A percentile compares a stretch with the other conserved stretches of the same genome.
Conservation (phyloP, 1,140 invertebrate species). For the Schlechtendalia chinensis region DNA sequence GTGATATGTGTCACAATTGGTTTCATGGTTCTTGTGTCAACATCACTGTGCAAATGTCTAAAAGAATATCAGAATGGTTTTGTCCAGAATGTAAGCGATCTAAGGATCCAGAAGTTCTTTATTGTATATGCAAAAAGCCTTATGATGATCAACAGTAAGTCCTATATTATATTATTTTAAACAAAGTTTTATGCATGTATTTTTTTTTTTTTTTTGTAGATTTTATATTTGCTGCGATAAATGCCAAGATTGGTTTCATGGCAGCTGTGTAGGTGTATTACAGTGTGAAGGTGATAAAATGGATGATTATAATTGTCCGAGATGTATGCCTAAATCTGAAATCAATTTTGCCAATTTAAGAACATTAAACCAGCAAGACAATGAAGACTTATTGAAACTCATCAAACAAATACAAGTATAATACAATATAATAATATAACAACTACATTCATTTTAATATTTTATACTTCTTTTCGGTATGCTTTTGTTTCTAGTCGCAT, state of each 20-base stretch:
- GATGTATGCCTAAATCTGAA: slow-evolving; percentile 84
- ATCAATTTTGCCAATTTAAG: slow-evolving; percentile 90
- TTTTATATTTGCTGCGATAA: slow-evolving; percentile 97
- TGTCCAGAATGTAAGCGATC: slow-evolving; percentile 84
- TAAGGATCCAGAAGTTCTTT: slow-evolving; percentile 85
- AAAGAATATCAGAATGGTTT: slow-evolving; percentile 84
- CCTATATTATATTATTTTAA: not conserved
- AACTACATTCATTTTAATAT: not conserved
- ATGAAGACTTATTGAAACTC: slow-evolving; percentile 77
- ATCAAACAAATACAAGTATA: slow-evolving; percentile 86
- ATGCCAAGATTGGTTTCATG: slow-evolving; percentile 99
- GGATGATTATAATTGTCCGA: slow-evolving; percentile 94
- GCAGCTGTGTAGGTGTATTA: slow-evolving; percentile 91
- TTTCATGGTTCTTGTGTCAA: slow-evolving; percentile 97
- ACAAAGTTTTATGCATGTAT: not conserved
- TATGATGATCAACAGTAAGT: slow-evolving; percentile 96
- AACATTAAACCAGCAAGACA: slow-evolving; percentile 76
- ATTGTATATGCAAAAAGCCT: slow-evolving; percentile 92
- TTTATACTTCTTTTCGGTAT: not conserved
- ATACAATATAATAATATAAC: not conserved
- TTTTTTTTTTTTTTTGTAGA: slow-evolving; percentile 58
- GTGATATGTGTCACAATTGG: slow-evolving; percentile 96
- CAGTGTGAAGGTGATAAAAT: slow-evolving; percentile 92
- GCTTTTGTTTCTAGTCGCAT: slow-evolving; percentile 64
- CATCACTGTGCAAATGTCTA: slow-evolving; percentile 89